These are phyloP conservation scores for Calypte anna DNA, from an alignment of 2,113 vertebrate species.

Conservation along the genomic window DNA sequence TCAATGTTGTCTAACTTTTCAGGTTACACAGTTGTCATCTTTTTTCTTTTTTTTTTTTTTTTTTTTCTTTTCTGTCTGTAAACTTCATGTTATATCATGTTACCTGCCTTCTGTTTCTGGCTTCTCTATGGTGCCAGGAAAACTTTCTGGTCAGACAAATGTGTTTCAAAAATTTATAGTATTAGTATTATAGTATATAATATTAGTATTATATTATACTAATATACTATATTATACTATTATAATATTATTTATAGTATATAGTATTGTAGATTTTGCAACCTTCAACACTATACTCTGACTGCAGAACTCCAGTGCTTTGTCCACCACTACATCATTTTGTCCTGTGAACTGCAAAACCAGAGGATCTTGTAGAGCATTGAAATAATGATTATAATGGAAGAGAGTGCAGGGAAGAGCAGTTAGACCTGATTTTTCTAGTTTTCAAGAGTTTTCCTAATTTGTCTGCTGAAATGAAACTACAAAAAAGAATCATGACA, in stretches of 20 bases:
- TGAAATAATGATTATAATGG: not conserved
- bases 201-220: too few relatives aligned
- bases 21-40: not conserved
- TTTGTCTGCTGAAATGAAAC: not conserved
- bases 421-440: not conserved
- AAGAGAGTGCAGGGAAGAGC: not conserved
- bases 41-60: not conserved
- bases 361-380: not conserved
- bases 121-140: not conserved
- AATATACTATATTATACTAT: too few relatives aligned
- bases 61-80: too few relatives aligned
- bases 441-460: not conserved
- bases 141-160: not conserved
- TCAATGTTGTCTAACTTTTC: not conserved
- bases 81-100: not conserved
- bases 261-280: not conserved
- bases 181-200: too few relatives aligned
- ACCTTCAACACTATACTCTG: not conserved
- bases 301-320: not conserved
- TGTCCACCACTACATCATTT: not conserved
- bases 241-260: too few relatives aligned
- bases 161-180: not conserved
- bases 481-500: not conserved
- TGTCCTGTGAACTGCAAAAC: not conserved
- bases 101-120: not conserved